phyloP scores from a whole-genome alignment of 2,113 vertebrate genomes.

The Rhizomys pruinosus region DNA sequence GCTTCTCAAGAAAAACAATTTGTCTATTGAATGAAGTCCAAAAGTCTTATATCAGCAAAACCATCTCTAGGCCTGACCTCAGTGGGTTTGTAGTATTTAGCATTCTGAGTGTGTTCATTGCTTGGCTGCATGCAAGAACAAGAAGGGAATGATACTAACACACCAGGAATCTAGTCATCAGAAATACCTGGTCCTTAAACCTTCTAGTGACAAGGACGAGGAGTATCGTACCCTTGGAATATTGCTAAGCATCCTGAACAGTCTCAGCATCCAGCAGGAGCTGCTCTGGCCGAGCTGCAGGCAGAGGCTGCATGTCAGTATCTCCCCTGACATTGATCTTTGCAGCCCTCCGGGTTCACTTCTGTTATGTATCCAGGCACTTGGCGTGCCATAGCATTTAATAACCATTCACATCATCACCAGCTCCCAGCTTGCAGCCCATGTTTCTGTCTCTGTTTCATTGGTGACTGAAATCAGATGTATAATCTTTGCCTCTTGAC shows the following conservation, averaged over 20 bases:
- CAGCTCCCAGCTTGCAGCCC: background rate
- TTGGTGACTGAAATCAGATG: background rate
- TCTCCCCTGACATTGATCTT: background rate
- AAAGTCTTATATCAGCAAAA: constrained; percentile 23
- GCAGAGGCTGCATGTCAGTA: background rate
- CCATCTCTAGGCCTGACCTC: background rate
- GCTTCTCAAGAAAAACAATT: background rate
- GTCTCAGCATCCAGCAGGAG: background rate
- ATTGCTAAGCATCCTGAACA: background rate
- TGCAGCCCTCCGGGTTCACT: background rate
- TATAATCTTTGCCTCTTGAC: background rate
- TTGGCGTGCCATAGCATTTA: background rate
- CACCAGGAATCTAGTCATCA: background rate
- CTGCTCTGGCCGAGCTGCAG: background rate
- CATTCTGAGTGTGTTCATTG: background rate
- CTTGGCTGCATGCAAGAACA: background rate
- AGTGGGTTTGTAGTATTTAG: background rate
- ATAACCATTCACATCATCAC: background rate
- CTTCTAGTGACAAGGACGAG: background rate
- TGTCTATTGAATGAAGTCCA: background rate
- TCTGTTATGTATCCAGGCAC: background rate
- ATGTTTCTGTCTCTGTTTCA: background rate
- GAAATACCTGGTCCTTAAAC: background rate
- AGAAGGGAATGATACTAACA: background rate
- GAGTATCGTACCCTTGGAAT: background rate